phyloP scores from a whole-genome alignment of 2,113 vertebrate species.

The Ailurus styani region DNA sequence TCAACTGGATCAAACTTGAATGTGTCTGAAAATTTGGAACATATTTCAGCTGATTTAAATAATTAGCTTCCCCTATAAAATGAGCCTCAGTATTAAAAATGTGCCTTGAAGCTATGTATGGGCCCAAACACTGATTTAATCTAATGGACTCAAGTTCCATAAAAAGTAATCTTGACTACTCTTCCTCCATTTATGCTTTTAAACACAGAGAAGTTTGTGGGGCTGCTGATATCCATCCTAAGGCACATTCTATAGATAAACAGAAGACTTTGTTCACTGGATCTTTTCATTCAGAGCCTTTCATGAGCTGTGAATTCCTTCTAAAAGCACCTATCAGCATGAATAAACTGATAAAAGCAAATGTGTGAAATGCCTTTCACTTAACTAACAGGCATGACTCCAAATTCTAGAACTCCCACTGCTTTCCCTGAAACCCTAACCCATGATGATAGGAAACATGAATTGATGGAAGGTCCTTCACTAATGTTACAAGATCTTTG shows the following conservation, averaged over 20 bases:
- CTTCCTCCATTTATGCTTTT: background rate
- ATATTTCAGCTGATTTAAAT: background rate
- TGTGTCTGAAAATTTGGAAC: background rate
- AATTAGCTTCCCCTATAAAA: slow-evolving; percentile 14
- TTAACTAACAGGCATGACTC: slow-evolving; percentile 74
- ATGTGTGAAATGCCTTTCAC: slow-evolving; percentile 74
- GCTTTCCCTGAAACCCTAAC: slow-evolving; percentile 66
- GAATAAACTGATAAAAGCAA: slow-evolving; percentile 80
- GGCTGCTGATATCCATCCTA: background rate
- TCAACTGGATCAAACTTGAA: background rate
- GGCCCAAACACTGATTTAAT: background rate
- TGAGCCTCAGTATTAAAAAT: background rate
- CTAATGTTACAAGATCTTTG: slow-evolving; percentile 61
- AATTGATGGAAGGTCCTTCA: slow-evolving; percentile 63
- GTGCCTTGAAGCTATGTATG: background rate
- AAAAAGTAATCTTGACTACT: background rate
- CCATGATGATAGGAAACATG: slow-evolving; percentile 63
- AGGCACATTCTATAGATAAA: slow-evolving; percentile 54
- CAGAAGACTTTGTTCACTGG: slow-evolving; percentile 70
- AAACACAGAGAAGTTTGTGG: slow-evolving; percentile 17
- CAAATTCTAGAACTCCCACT: slow-evolving; percentile 57
- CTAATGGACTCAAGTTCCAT: background rate
- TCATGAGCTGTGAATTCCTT: slow-evolving; percentile 73
- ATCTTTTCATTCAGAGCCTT: slow-evolving; percentile 72
- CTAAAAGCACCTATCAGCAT: slow-evolving; percentile 77